Evolutionary conservation across 2,113 vertebrate genomes (phyloP), one percentile per base, ranked within the genome.

Genomic region (Gavialis gangeticus): DNA sequence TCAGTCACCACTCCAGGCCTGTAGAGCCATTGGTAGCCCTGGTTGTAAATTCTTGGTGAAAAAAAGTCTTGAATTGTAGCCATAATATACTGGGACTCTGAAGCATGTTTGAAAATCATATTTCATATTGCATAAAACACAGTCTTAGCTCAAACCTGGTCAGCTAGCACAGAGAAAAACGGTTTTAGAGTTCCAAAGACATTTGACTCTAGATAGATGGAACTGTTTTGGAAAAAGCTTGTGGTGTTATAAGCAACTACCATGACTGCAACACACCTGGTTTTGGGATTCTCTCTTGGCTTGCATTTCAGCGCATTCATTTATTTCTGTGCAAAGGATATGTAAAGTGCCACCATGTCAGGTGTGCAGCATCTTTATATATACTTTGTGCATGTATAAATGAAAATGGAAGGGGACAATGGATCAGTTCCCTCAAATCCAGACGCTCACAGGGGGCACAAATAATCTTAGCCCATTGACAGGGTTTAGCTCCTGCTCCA

Each of bases 31-130:
- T 15, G 25, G 59, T 73, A 78, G 67, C 79, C 57, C 64, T 84
- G 57, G 56, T 85, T 57, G 71, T 64, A 94, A 84, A 91, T 94
- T 92, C 88, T 87, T 91, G 57, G 12, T 84, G 56, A 12, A 83
- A 75, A 75, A 75, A 64, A 34, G 76, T 64, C 91, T 25, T 95
- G 30, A 6, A 84, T 60, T 56, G 67, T 46, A 93, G 79, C 90
- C 79, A 87, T 92, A 84, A 88, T 22, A 63, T 87, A 66, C 89
- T 92, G 85, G 89, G 46, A 91, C 89, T 88, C 16, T 34, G 75
- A 85, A 92, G 87, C 81, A 79, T 18, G 85, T 46, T 62, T 91
- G 27, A 69, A 81, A 90, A 89, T 1, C 25, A 21, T 18, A 6
- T 22, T 27, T 3, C 8, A 24, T 2, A 28, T 37, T 77, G 83